Percentiles rank a stretch among this genome's conserved stretches.
Conservation (phyloP, 1,140 invertebrate species). For the Bathynomus jamesi region DNA sequence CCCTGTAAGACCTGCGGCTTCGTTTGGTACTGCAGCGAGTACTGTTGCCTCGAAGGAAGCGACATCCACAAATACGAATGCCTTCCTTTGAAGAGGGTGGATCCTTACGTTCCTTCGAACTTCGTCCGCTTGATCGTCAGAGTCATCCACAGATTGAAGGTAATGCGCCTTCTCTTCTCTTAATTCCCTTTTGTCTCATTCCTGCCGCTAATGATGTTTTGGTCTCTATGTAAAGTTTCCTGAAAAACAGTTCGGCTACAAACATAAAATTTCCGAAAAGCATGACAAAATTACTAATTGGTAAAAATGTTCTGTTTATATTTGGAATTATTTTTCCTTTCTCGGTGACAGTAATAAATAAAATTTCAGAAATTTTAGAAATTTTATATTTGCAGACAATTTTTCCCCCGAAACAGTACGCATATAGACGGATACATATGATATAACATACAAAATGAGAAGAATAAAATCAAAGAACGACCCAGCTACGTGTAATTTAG, state of each 20-base stretch:
- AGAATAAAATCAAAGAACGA: too few species aligned
- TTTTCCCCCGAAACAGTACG: too few species aligned
- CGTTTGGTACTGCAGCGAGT: conserved; percentile 14
- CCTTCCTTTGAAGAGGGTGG: conserved; percentile 1
- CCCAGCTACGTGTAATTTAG: too few species aligned
- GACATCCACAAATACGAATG: conserved; percentile 12
- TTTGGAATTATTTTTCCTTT: background rate
- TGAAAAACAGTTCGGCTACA: background rate
- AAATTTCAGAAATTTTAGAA: too few species aligned
- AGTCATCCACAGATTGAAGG: conserved; percentile 3
- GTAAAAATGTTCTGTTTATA: background rate
- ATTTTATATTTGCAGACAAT: too few species aligned
- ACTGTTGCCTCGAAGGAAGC: background rate
- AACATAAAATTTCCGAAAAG: background rate
- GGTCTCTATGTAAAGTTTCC: background rate
- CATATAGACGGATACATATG: too few species aligned
- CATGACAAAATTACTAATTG: background rate
- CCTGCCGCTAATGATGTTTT: too few species aligned
- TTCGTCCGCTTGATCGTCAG: conserved; percentile 5
- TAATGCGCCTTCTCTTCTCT: background rate
- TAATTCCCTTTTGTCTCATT: too few species aligned
- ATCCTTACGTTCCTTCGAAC: background rate
- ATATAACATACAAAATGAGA: too few species aligned
- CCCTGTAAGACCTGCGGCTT: conserved; percentile 17
- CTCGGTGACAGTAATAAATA: background rate